A percentile compares a stretch with the other conserved stretches of the same genome.
phyloP scores from a whole-genome alignment of 1,140 invertebrate species.

The Neomicropteryx cornuta region DNA sequence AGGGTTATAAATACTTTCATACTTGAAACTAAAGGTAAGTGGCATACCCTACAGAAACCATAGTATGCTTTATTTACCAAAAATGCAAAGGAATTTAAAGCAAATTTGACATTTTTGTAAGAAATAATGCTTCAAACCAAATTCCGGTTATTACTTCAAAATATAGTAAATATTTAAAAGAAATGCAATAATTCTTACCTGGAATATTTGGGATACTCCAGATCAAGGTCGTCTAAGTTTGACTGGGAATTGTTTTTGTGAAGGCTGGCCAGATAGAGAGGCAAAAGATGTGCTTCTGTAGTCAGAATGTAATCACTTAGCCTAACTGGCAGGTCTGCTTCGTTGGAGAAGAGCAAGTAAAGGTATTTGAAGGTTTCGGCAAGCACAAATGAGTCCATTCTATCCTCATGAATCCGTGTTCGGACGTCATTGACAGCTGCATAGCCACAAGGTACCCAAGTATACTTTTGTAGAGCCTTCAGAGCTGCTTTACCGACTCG shows the following conservation, averaged over 20 bases:
- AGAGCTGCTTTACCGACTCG: constrained; percentile 86
- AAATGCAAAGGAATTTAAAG: no score
- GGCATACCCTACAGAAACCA: no score
- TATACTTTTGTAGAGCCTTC: constrained; percentile 81
- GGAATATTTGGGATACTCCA: constrained; percentile 46
- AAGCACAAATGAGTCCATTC: constrained; percentile 97
- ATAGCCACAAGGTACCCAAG: constrained; percentile 90
- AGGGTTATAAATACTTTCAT: no score
- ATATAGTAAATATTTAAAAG: no score
- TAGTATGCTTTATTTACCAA: no score
- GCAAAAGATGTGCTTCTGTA: constrained; percentile 93
- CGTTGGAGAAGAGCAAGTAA: constrained; percentile 86
- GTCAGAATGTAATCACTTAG: constrained; percentile 96
- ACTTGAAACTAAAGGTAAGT: no score
- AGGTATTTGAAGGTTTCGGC: constrained; percentile 98
- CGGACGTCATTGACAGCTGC: constrained; percentile 94
- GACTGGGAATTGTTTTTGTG: constrained; percentile 23
- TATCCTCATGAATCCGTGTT: constrained; percentile 80
- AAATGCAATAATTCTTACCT: constrained; percentile 42
- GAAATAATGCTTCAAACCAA: no score
- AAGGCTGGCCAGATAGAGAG: constrained; percentile 57
- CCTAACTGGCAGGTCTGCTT: constrained; percentile 76
- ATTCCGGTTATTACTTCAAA: no score
- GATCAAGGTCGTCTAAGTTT: constrained; percentile 24
- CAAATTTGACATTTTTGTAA: no score